Evolutionary conservation across 1,140 invertebrate species (phyloP).

Genomic region (Calycopis cecrops): DNA sequence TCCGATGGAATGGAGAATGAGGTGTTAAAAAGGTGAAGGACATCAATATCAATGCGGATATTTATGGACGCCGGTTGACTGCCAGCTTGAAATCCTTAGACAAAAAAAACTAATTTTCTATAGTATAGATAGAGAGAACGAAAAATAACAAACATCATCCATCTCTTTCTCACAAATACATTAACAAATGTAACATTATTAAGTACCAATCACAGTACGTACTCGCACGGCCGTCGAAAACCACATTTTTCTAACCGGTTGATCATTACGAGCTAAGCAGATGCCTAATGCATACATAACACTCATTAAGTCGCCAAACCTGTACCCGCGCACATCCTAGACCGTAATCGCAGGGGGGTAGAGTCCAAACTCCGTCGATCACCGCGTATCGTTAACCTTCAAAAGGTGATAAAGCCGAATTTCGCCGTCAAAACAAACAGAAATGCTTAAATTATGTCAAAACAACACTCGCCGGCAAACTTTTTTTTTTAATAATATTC

Average conservation of each 20-base stretch:
- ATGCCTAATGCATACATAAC: conserved; percentile 15
- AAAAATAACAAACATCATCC: no score
- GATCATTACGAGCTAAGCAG: neutral
- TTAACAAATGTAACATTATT: no score
- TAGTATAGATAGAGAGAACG: no score
- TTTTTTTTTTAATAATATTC: no score
- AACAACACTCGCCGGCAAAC: conserved; percentile 3
- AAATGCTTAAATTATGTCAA: conserved; percentile 18
- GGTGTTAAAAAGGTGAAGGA: no score
- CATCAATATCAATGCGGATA: no score
- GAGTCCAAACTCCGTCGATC: conserved; percentile 2
- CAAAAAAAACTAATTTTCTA: no score
- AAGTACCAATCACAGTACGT: no score
- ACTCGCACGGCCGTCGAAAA: neutral
- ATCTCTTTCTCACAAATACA: no score
- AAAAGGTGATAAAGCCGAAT: conserved; percentile 25
- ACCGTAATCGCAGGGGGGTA: conserved; percentile 8
- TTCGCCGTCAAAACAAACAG: conserved; percentile 38
- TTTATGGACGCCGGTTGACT: no score
- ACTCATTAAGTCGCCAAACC: conserved; percentile 21
- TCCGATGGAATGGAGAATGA: no score
- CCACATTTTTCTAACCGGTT: conserved; percentile 10
- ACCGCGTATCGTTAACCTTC: conserved; percentile 26
- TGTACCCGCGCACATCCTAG: conserved; percentile 30
- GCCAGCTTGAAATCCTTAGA: no score